phyloP scores from a whole-genome alignment of 1,140 invertebrate genomes.

The Bactericera cockerelli region DNA sequence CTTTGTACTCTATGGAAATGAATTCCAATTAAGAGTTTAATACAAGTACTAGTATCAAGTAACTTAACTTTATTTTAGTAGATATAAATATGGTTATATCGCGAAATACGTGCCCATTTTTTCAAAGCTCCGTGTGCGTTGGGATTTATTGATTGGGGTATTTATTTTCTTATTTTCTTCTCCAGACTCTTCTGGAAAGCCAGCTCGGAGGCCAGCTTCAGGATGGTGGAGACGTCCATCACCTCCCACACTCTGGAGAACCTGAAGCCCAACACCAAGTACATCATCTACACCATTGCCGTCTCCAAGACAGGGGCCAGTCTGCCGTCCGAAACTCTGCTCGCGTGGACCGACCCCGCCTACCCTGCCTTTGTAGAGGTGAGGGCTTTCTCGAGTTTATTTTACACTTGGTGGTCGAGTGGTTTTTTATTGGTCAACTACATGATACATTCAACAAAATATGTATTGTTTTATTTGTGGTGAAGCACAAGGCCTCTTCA shows the following conservation, averaged over 20 bases:
- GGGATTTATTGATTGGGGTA: too few species aligned
- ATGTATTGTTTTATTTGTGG: too few species aligned
- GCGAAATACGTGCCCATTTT: too few species aligned
- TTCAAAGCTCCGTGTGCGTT: too few species aligned
- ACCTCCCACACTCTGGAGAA: slow-evolving; percentile 50
- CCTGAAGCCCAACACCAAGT: slow-evolving; percentile 56
- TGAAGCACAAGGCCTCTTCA: too few species aligned
- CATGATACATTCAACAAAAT: too few species aligned
- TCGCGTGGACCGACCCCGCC: slow-evolving; percentile 72
- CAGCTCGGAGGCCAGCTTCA: slow-evolving; percentile 38
- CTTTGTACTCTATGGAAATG: too few species aligned
- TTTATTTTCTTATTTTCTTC: neutral
- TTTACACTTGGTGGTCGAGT: neutral
- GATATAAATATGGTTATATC: too few species aligned
- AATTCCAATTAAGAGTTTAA: too few species aligned
- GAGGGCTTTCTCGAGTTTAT: slow-evolving; percentile 21
- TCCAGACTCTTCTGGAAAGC: slow-evolving; percentile 48
- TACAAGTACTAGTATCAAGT: too few species aligned
- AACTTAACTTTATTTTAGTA: too few species aligned
- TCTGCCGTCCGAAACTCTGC: slow-evolving; percentile 54
- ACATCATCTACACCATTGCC: slow-evolving; percentile 55
- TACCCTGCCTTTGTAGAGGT: slow-evolving; percentile 72
- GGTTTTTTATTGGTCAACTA: too few species aligned
- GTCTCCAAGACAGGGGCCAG: slow-evolving; percentile 48
- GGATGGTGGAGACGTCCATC: slow-evolving; percentile 41